Conservation (phyloP, 92 coral and sea anemone genomes). For the Porites evermanni region DNA sequence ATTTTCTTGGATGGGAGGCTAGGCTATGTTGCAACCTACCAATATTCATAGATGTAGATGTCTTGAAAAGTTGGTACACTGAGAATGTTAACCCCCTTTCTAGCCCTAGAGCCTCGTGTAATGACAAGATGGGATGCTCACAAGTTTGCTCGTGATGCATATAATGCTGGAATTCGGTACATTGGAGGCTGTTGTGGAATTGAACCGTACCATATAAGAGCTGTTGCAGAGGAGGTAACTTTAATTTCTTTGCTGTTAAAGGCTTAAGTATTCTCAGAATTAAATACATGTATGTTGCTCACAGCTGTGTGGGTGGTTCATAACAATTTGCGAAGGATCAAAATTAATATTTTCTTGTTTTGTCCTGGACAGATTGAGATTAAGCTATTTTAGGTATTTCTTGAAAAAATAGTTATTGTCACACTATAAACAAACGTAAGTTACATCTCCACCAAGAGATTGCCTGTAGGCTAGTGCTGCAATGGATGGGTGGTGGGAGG, state of each 20-base stretch:
- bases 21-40: not conserved
- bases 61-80: not conserved
- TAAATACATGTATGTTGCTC: not conserved
- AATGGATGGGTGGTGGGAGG: no score
- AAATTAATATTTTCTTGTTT: no score
- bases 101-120: conserved; percentile 96
- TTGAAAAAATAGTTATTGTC: no score
- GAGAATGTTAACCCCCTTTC: not conserved
- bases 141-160: conserved; percentile 94
- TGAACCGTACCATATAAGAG: conserved; percentile 96
- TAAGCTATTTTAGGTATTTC: no score
- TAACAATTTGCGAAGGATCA: no score
- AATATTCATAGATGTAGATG: not conserved
- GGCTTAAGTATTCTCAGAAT: not conserved
- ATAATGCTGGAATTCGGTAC: conserved; percentile 87
- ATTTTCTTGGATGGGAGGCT: not conserved
- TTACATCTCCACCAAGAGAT: no score
- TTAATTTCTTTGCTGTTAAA: not conserved
- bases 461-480: no score
- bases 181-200: conserved; percentile 99
- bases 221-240: conserved; percentile 89
- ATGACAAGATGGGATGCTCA: conserved; percentile 96
- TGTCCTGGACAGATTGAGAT: no score
- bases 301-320: no score
- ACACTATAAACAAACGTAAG: no score